Percentiles rank a stretch among this genome's conserved stretches.
These are phyloP conservation scores for Pectinophora gossypiella DNA, from an alignment of 1,140 invertebrate genomes.

Conservation along the genomic window DNA sequence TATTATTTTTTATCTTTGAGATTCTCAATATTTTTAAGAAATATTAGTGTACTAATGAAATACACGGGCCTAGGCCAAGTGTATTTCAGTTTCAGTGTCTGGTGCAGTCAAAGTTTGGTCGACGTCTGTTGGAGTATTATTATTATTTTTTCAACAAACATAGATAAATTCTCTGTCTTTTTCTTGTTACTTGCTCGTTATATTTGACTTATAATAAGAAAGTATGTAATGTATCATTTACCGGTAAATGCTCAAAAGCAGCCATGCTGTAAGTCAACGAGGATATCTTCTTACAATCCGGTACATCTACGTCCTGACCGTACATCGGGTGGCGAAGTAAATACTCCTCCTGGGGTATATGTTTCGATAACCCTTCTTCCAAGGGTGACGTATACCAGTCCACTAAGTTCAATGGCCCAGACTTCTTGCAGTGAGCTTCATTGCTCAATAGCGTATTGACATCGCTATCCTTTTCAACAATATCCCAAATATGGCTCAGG, in stretches of 20 bases:
- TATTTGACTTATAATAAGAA: too few species aligned
- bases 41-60: too few species aligned
- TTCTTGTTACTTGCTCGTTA: too few species aligned
- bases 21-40: too few species aligned
- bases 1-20: too few species aligned
- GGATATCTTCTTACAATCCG: slow-evolving; percentile 81
- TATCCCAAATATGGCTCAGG: slow-evolving; percentile 80
- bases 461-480: slow-evolving; percentile 77
- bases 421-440: slow-evolving; percentile 82
- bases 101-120: too few species aligned
- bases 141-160: too few species aligned
- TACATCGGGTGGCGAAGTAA: slow-evolving; percentile 28
- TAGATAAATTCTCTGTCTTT: too few species aligned
- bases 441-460: slow-evolving; percentile 79
- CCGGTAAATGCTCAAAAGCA: slow-evolving; percentile 88
- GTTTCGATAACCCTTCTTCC: slow-evolving; percentile 66
- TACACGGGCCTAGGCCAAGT: too few species aligned
- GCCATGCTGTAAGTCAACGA: slow-evolving; percentile 85
- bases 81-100: too few species aligned
- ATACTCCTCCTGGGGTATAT: slow-evolving; percentile 41
- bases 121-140: too few species aligned
- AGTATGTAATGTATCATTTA: slow-evolving; percentile 43
- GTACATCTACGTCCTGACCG: slow-evolving; percentile 64
- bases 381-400: slow-evolving; percentile 83
- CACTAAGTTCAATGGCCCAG: slow-evolving; percentile 78